A percentile compares a stretch with the other conserved stretches of the same genome.
Evolutionary conservation across 1,140 invertebrate species (phyloP).

Genomic region (Contarinia nasturtii): DNA sequence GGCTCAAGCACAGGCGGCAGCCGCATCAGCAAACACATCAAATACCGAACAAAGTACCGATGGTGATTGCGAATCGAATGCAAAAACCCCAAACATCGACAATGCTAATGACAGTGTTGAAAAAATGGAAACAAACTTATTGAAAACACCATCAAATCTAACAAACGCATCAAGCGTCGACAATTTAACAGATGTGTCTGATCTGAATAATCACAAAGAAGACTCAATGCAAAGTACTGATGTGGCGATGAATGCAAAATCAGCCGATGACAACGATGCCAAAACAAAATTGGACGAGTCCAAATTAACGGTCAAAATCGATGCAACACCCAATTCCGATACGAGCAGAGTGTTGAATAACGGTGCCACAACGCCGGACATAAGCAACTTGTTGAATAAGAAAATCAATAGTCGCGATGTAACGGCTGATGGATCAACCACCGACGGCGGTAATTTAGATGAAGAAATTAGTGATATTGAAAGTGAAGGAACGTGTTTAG

Average conservation of each 20-base stretch:
- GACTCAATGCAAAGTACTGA: slow-evolving; percentile 1
- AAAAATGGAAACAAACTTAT: not conserved
- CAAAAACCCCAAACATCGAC: not conserved
- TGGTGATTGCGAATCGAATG: not conserved
- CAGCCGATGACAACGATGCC: not conserved
- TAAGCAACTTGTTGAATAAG: slow-evolving; percentile 13
- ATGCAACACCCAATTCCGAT: not conserved
- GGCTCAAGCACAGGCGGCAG: not conserved
- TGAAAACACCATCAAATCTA: slow-evolving; percentile 1
- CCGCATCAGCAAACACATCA: not conserved
- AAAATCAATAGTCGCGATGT: slow-evolving; percentile 14
- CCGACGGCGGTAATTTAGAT: slow-evolving; percentile 16
- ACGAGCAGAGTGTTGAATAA: not conserved
- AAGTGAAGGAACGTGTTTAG: slow-evolving; percentile 65
- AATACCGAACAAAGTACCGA: not conserved
- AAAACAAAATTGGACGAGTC: not conserved
- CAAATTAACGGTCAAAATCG: not conserved
- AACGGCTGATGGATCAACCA: slow-evolving; percentile 14
- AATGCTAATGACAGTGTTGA: not conserved
- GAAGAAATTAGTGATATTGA: slow-evolving; percentile 57
- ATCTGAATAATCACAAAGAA: slow-evolving; percentile 2
- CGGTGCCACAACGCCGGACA: slow-evolving; percentile 5
- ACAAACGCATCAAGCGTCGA: slow-evolving; percentile 12
- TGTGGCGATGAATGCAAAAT: not conserved
- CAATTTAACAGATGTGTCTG: slow-evolving; percentile 3